Conservation (phyloP, 2,888 invertebrate species). For the Ormyrus thymus region DNA sequence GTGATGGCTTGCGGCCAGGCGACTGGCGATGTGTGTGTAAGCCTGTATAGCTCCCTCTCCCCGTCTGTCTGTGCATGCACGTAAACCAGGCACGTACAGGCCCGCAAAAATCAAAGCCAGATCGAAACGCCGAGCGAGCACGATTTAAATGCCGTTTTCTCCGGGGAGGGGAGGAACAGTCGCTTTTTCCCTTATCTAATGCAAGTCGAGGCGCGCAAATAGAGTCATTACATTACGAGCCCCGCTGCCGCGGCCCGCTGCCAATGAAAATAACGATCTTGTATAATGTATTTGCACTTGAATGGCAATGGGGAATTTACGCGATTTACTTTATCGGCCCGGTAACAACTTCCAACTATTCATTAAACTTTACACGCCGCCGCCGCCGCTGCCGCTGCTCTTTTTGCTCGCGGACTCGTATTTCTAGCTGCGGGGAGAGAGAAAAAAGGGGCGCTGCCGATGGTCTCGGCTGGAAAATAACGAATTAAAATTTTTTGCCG, state of each 20-base stretch:
- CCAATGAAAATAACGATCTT: constrained; percentile 40
- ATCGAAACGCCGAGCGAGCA: constrained; percentile 22
- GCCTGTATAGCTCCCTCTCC: too few relatives aligned
- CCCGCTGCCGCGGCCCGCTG: neutral
- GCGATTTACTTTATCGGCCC: constrained; percentile 34
- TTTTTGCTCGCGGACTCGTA: constrained; percentile 7
- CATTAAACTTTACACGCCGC: constrained; percentile 10
- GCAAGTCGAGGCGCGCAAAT: constrained; percentile 30
- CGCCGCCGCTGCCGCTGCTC: neutral
- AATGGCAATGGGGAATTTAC: constrained; percentile 43
- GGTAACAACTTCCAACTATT: constrained; percentile 21
- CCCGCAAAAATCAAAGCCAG: constrained; percentile 43
- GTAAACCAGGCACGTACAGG: constrained; percentile 34
- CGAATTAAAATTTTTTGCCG: constrained; percentile 26
- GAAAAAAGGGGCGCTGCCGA: too few relatives aligned
- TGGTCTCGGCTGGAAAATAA: neutral
- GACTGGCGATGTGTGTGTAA: neutral
- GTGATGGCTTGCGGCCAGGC: constrained; percentile 53
- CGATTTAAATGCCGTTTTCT: constrained; percentile 41
- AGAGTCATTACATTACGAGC: constrained; percentile 40
- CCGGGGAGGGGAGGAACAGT: neutral
- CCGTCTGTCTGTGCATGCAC: neutral
- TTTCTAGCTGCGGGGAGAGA: neutral
- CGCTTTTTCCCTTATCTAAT: constrained; percentile 23
- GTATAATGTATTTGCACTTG: constrained; percentile 24